Conservation (phyloP, 2,888 invertebrate species). For the Trileptium ribeirensis region DNA sequence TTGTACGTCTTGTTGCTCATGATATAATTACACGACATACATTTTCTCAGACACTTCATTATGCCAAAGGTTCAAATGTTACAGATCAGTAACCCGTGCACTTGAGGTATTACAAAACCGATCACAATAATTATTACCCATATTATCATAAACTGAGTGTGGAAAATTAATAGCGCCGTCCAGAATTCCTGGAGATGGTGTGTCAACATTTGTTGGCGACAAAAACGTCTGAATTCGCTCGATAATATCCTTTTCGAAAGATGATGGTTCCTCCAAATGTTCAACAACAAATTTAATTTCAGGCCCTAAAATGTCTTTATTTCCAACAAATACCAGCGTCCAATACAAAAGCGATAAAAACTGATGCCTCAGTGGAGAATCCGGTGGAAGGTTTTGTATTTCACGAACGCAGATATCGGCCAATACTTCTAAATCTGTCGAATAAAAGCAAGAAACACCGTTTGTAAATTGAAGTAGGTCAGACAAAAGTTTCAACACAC, state of each 20-base stretch:
- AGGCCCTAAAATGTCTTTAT: neutral
- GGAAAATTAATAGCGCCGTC: no score
- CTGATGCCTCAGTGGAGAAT: neutral
- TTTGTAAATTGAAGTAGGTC: neutral
- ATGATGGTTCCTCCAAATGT: neutral
- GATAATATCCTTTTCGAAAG: neutral
- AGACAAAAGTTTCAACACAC: neutral
- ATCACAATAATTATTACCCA: no score
- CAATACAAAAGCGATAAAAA: neutral
- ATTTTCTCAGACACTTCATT: no score
- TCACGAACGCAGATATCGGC: slow-evolving; percentile 12
- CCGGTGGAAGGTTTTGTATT: neutral
- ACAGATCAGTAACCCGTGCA: no score
- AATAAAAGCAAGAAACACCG: slow-evolving; percentile 14
- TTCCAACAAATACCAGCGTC: neutral
- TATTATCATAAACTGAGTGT: no score
- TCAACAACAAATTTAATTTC: neutral
- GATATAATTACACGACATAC: no score
- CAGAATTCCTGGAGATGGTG: no score
- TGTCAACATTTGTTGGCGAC: no score
- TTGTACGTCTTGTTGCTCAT: no score
- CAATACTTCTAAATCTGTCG: slow-evolving; percentile 1
- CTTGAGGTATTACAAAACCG: no score
- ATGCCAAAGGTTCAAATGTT: no score
- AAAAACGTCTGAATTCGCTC: neutral